Evolutionary conservation across 92 coral and sea anemone species (phyloP).

Genomic region (Umimayanthus kanabou): DNA sequence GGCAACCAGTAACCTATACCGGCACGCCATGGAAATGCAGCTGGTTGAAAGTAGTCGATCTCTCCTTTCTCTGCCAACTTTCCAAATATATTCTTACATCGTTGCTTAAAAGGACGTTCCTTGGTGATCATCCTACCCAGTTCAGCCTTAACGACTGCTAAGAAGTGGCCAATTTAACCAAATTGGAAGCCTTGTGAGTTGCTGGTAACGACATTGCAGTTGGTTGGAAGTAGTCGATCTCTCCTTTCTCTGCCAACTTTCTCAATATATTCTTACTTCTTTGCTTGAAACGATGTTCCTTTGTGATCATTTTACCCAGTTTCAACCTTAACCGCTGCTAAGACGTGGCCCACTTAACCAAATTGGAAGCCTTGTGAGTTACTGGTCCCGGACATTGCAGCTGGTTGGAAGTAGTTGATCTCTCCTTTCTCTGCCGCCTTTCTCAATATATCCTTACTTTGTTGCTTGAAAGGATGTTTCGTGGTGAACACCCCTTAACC

Average conservation of each 20-base stretch:
- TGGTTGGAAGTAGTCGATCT: background rate
- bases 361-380: no score
- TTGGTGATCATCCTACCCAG: background rate
- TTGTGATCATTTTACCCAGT: background rate
- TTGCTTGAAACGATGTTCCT: background rate
- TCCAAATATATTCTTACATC: background rate
- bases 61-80: background rate
- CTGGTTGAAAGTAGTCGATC: background rate
- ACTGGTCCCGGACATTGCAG: background rate
- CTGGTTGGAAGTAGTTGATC: background rate
- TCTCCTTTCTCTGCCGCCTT: background rate
- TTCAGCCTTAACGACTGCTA: background rate
- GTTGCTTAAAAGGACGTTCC: background rate
- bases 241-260: background rate
- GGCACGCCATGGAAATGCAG: background rate
- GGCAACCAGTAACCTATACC: background rate
- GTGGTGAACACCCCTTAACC: background rate
- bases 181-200: no score
- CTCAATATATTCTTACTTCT: background rate
- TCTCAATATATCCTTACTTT: background rate
- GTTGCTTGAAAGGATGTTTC: background rate
- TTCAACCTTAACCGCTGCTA: background rate
- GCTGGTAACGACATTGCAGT: background rate
- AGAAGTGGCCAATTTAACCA: no score
- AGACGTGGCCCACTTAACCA: no score